phyloP scores from a whole-genome alignment of 2,797 vertebrate species.

The Gadopsis bispinosus region DNA sequence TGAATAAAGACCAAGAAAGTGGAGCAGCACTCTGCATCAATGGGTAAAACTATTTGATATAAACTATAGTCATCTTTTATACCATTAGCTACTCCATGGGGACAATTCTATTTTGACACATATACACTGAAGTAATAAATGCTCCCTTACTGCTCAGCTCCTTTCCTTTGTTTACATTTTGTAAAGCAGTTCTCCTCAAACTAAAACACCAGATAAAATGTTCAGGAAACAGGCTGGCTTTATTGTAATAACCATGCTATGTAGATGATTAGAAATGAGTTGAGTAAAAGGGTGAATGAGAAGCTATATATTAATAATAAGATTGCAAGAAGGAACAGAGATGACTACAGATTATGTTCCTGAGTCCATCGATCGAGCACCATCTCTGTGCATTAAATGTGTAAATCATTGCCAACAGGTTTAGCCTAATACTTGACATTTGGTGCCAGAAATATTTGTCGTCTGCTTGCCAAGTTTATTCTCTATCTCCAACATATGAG shows the following conservation, averaged over 20 bases:
- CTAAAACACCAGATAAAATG: conserved; percentile 25
- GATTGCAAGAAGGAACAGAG: background rate
- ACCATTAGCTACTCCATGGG: background rate
- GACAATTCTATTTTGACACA: conserved; percentile 10
- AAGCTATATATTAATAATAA: background rate
- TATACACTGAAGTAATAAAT: conserved; percentile 22
- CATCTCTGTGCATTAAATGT: background rate
- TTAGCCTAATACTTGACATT: conserved; percentile 17
- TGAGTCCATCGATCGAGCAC: background rate
- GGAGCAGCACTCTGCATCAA: conserved; percentile 10
- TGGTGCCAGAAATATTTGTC: conserved; percentile 30
- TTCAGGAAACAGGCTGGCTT: conserved; percentile 10
- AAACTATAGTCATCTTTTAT: conserved; percentile 13
- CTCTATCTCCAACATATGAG: conserved; percentile 36
- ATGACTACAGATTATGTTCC: background rate
- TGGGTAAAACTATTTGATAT: background rate
- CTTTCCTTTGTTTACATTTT: conserved; percentile 33
- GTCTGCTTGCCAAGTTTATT: conserved; percentile 27
- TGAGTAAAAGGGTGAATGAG: conserved; percentile 5
- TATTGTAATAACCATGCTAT: conserved; percentile 6
- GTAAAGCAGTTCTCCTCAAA: conserved; percentile 21
- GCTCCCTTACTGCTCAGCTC: conserved; percentile 7
- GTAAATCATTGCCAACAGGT: conserved; percentile 10
- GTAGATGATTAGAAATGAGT: conserved; percentile 1
- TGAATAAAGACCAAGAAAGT: background rate